Evolutionary conservation across 2,113 vertebrate genomes (phyloP).

Genomic region (Deroptyus accipitrinus): DNA sequence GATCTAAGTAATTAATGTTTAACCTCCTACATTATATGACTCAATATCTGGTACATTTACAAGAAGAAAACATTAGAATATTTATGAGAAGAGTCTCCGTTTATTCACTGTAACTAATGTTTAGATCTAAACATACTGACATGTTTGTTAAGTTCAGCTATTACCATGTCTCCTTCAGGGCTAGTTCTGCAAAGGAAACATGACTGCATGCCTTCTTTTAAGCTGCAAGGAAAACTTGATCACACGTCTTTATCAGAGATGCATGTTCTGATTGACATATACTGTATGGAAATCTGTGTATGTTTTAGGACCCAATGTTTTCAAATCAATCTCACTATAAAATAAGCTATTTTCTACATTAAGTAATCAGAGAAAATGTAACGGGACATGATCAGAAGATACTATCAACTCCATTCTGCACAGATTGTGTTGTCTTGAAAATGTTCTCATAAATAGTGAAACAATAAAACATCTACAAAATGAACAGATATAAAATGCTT

Average conservation of each 20-base stretch:
- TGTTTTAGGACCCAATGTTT: neutral
- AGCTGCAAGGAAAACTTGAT: neutral
- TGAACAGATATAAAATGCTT: neutral
- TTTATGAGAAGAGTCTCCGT: neutral
- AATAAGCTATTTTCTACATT: neutral
- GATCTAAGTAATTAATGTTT: constrained; percentile 58
- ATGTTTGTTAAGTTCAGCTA: neutral
- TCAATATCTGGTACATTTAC: constrained; percentile 64
- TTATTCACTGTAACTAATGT: neutral
- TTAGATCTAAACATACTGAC: neutral
- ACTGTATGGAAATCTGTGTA: neutral
- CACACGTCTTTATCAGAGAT: neutral
- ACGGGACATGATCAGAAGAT: neutral
- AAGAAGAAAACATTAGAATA: constrained; percentile 1
- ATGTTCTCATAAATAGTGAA: neutral
- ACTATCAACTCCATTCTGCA: neutral
- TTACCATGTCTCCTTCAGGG: neutral
- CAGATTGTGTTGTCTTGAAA: neutral
- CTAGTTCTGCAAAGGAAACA: neutral
- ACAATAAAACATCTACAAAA: neutral
- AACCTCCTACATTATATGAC: neutral
- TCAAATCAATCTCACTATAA: neutral
- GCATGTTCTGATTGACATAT: neutral
- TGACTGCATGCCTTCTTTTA: neutral
- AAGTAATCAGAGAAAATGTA: neutral